Evolutionary conservation across 2,113 vertebrate genomes (phyloP).

Genomic region (Cairina moschata): DNA sequence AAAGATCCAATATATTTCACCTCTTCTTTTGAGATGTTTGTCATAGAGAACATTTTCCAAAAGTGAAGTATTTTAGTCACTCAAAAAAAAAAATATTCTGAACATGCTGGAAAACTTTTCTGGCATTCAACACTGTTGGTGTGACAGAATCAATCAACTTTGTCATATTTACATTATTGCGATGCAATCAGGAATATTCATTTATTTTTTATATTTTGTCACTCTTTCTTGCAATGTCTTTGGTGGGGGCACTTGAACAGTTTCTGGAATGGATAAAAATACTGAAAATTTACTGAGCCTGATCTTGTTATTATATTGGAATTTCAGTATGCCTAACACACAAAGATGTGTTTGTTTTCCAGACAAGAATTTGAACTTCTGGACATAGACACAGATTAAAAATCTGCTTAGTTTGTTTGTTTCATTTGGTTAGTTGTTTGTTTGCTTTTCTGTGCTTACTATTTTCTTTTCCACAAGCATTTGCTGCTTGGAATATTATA

Average conservation of each 20-base stretch:
- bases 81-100: neutral
- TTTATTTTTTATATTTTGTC: neutral
- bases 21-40: neutral
- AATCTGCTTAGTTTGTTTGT: neutral
- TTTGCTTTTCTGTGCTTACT: neutral
- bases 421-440: neutral
- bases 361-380: neutral
- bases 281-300: neutral
- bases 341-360: neutral
- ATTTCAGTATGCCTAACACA: neutral
- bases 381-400: neutral
- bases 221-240: neutral
- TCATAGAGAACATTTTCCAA: neutral
- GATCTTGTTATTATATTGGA: neutral
- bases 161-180: neutral
- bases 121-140: neutral
- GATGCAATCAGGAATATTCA: neutral
- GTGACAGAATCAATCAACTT: neutral
- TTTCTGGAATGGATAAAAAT: neutral
- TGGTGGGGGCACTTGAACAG: neutral
- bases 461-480: neutral
- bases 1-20: neutral
- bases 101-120: neutral
- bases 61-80: neutral
- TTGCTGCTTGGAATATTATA: neutral